Percentiles rank a stretch among this genome's conserved stretches.
Conservation (phyloP, 2,888 invertebrate species). For the Eupithecia subfuscata region DNA sequence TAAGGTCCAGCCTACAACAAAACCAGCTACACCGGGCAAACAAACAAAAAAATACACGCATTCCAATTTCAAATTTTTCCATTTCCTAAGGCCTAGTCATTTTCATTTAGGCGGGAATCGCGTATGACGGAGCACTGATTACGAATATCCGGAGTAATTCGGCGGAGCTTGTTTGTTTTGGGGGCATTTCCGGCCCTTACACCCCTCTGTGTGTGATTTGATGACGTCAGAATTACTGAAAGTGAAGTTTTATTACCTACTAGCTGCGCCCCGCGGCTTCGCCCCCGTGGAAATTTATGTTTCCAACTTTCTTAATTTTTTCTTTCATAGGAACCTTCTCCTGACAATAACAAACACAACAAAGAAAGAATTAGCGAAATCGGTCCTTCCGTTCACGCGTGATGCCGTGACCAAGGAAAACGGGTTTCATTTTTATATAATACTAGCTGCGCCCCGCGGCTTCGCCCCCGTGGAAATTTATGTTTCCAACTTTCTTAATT, state of each 20-base stretch:
- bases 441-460: too few species aligned
- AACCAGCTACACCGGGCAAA: background rate
- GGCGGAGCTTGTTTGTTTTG: constrained; percentile 36
- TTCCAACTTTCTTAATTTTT: too few species aligned
- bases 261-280: too few species aligned
- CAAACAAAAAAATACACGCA: background rate
- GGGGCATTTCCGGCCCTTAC: constrained; percentile 36
- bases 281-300: too few species aligned
- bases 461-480: too few species aligned
- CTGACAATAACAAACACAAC: too few species aligned
- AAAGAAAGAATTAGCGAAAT: too few species aligned
- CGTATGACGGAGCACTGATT: constrained; percentile 37
- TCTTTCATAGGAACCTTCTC: too few species aligned
- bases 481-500: too few species aligned
- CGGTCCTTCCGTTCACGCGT: too few species aligned
- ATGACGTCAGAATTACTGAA: background rate
- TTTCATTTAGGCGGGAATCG: constrained; percentile 27
- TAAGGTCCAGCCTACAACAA: background rate
- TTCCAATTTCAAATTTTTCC: constrained; percentile 26
- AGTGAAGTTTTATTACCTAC: background rate
- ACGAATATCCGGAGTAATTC: constrained; percentile 43
- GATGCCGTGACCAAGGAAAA: too few species aligned
- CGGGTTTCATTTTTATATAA: too few species aligned
- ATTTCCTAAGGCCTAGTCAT: constrained; percentile 24
- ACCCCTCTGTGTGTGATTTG: constrained; percentile 7